A percentile compares a stretch with the other conserved stretches of the same genome.
These are phyloP conservation scores for Solea solea DNA, from an alignment of 2,113 vertebrate genomes.

Conservation along the genomic window DNA sequence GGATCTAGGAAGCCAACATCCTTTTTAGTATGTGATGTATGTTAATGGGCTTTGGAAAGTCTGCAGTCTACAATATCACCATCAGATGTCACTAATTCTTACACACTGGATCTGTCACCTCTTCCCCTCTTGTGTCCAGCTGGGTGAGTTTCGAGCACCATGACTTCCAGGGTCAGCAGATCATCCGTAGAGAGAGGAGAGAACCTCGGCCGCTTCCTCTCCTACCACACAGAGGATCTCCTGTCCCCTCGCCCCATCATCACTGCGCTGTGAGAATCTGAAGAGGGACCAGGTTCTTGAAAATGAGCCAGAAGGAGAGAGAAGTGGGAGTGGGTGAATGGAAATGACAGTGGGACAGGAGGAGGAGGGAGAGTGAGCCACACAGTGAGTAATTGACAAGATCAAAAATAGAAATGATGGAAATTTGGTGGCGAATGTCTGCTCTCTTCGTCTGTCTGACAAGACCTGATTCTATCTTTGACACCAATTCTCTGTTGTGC, in stretches of 20 bases:
- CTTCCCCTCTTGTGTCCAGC: slow-evolving; percentile 15
- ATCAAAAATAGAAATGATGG: slow-evolving; percentile 41
- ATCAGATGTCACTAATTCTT: too few relatives aligned
- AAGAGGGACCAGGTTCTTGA: background rate
- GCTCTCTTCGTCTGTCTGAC: background rate
- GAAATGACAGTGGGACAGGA: slow-evolving; percentile 22
- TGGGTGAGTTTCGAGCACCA: slow-evolving; percentile 92
- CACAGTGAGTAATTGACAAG: slow-evolving; percentile 9
- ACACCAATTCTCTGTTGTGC: background rate
- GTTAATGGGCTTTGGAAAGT: too few relatives aligned
- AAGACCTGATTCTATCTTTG: background rate
- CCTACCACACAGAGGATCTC: slow-evolving; percentile 80
- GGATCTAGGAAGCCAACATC: too few relatives aligned
- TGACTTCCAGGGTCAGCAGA: too few relatives aligned
- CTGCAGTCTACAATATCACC: too few relatives aligned
- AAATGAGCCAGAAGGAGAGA: slow-evolving; percentile 3
- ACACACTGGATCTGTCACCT: background rate
- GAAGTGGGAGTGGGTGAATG: background rate
- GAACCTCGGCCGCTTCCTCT: slow-evolving; percentile 85
- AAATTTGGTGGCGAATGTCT: background rate
- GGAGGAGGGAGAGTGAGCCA: slow-evolving; percentile 19
- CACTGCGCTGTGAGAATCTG: slow-evolving; percentile 77
- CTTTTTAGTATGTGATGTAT: too few relatives aligned
- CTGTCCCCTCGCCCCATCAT: slow-evolving; percentile 80
- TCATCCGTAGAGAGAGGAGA: slow-evolving; percentile 92